Evolutionary conservation across 64 coral and sea anemone genomes (phyloP), one percentile per base, ranked within the genome.

Genomic region (Astreopora myriophthalma): DNA sequence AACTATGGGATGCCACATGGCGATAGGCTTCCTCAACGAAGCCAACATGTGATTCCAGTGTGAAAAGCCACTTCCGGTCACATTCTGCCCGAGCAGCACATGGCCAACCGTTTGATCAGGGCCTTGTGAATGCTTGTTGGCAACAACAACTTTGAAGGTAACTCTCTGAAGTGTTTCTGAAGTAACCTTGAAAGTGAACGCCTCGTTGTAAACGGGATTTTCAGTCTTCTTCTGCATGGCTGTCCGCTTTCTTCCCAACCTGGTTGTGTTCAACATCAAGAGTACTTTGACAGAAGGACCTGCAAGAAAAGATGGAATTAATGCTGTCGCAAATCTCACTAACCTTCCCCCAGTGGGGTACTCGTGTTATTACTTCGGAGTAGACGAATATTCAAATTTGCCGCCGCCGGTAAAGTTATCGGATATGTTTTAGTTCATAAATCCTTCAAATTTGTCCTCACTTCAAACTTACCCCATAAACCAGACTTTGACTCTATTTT

Each of bases 1-100:
- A 67, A 93, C 67, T 84, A 99, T 93, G 9, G 91, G 97, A 88
- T 99, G 97, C 97, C 97, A 99, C 97, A 99, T 99, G 16, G 97
- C 97, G 11, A 99, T 60, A 1, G 97, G 97, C 19, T 93, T 99
- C 20, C 97, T 51, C 9, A 99, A 67, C 35, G 94, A 87, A 3
- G 94, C 76, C 28, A 99, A 48, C 97, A 99, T 99, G 67, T 95
- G 94, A 46, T 94, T 95, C 97, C 97, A 99, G 44, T 99, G 97
- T 29, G 94, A 91, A 49, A 99, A 87, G n/a, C 97, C 97, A 68
- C 82, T 90, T 77, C 94, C 94, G 76, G 44, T 89, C 69, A 91
- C 94, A 6, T 95, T 80, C 64, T 95, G 97, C 22, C 97, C 97
- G 8, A 99, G 68, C 9, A 87, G 32, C 74, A 95, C 94, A 20